Conservation (phyloP, 37 sponge, comb jelly and placozoan species). For the Chondrilla cf. caribensis region DNA sequence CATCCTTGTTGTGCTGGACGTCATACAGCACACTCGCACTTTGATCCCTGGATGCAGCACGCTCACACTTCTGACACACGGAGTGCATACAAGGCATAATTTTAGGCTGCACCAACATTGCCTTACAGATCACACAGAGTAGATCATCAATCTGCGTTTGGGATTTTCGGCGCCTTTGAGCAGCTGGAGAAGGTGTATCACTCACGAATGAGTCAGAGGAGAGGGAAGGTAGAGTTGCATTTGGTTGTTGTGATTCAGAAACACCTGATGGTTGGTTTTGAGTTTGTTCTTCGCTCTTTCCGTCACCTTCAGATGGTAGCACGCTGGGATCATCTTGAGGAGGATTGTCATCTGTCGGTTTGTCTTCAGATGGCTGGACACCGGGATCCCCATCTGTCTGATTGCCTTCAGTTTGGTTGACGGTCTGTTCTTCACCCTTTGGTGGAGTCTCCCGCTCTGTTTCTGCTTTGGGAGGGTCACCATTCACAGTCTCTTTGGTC, state of each 20-base stretch:
- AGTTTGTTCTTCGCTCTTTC: background rate
- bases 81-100: constrained; percentile 14
- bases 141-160: background rate
- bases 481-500: too few species aligned
- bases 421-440: too few species aligned
- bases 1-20: background rate
- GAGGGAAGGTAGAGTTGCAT: background rate
- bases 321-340: background rate
- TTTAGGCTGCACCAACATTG: background rate
- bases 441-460: too few species aligned
- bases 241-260: background rate
- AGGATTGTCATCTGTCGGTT: background rate
- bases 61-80: background rate
- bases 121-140: constrained; percentile 1
- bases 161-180: background rate
- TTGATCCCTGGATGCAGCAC: background rate
- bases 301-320: background rate
- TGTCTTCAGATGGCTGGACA: background rate
- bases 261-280: background rate
- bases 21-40: background rate
- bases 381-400: background rate
- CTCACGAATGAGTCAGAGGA: background rate
- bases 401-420: too few species aligned
- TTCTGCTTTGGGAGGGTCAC: too few species aligned
- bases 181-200: background rate